phyloP scores from a whole-genome alignment of 2,113 vertebrate species.

The Xyrauchen texanus region DNA sequence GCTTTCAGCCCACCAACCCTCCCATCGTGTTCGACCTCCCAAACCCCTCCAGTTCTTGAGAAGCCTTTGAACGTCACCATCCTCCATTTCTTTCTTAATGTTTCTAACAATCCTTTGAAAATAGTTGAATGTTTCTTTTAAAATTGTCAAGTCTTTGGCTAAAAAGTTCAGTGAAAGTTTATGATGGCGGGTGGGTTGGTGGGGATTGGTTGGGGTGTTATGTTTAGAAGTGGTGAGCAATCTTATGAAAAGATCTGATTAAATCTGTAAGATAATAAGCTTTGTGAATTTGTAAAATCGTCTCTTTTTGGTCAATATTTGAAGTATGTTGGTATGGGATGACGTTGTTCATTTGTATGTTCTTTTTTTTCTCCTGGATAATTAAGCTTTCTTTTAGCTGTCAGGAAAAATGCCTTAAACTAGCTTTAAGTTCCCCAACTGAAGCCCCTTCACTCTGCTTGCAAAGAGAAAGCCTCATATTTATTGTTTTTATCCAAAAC shows the following conservation, averaged over 20 bases:
- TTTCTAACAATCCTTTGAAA: conserved; percentile 78
- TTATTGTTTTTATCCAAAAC: conserved; percentile 71
- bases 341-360: conserved; percentile 84
- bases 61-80: conserved; percentile 67
- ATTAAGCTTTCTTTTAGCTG: conserved; percentile 89
- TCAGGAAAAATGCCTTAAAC: conserved; percentile 91
- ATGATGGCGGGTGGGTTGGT: conserved; percentile 36
- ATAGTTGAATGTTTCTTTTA: conserved; percentile 80
- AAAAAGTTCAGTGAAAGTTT: conserved; percentile 78
- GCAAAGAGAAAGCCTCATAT: conserved; percentile 70
- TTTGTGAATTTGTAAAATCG: conserved; percentile 92
- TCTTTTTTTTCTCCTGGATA: conserved; percentile 75
- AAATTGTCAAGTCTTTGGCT: conserved; percentile 77
- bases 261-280: conserved; percentile 84
- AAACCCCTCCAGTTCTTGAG: conserved; percentile 92
- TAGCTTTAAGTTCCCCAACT: conserved; percentile 76
- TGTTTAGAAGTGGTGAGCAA: conserved; percentile 70
- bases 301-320: conserved; percentile 64
- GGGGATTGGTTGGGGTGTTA: background rate
- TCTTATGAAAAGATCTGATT: conserved; percentile 85
- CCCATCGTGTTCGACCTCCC: conserved; percentile 98
- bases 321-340: conserved; percentile 64
- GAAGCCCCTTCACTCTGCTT: conserved; percentile 67
- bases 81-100: conserved; percentile 63
- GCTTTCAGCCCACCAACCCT: conserved; percentile 97